Conservation (phyloP, 2,797 vertebrate species). For the Enteromius trimaculatus region DNA sequence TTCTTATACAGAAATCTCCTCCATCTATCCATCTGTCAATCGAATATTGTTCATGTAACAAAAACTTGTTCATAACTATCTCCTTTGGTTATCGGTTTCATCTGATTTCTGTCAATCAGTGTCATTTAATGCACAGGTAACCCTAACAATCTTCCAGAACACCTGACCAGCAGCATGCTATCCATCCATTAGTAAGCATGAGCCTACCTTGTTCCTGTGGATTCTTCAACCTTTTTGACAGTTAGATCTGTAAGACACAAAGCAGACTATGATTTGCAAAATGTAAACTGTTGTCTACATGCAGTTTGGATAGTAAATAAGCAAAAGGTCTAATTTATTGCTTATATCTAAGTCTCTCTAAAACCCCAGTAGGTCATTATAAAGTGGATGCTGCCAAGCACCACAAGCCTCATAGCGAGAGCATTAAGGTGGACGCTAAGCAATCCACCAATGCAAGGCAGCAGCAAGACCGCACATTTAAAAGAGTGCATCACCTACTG, state of each 20-base stretch:
- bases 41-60: neutral
- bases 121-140: neutral
- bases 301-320: neutral
- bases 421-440: conserved; percentile 21
- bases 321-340: conserved; percentile 40
- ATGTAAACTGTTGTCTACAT: neutral
- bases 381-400: conserved; percentile 39
- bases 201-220: conserved; percentile 15
- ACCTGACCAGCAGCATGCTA: neutral
- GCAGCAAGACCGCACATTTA: conserved; percentile 6
- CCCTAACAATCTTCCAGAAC: neutral
- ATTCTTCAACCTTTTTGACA: conserved; percentile 3
- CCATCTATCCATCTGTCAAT: neutral
- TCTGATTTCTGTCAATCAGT: neutral
- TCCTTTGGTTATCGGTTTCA: neutral
- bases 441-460: conserved; percentile 9
- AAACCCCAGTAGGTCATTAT: conserved; percentile 34
- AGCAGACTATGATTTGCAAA: neutral
- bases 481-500: neutral
- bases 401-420: conserved; percentile 23
- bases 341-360: conserved; percentile 44
- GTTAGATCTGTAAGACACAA: neutral
- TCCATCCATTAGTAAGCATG: neutral
- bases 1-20: neutral
- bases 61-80: neutral